These are phyloP conservation scores for Sebastes itinus DNA, from an alignment of 2,797 vertebrate species.

Conservation along the genomic window DNA sequence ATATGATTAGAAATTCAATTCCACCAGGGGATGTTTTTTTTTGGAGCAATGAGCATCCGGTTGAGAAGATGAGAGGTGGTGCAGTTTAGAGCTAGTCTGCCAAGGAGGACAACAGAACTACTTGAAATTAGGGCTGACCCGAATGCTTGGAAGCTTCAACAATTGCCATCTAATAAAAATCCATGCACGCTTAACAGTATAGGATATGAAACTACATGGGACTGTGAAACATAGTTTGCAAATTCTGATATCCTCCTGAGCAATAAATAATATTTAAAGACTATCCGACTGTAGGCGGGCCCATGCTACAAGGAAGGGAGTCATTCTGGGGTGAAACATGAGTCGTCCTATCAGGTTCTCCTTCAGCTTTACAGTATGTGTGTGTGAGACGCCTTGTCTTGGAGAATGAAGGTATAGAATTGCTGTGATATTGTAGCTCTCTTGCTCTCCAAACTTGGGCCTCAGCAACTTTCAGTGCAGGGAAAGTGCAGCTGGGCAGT, in stretches of 20 bases:
- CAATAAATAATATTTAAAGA: background rate
- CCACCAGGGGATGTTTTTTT: background rate
- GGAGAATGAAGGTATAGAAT: constrained; percentile 35
- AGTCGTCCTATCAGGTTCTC: background rate
- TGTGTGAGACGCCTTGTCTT: background rate
- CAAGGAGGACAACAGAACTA: background rate
- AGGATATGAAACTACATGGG: background rate
- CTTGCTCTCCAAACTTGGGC: constrained; percentile 26
- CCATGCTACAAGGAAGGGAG: background rate
- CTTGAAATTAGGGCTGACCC: too few relatives aligned
- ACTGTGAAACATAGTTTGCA: background rate
- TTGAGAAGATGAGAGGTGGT: background rate
- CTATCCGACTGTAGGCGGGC: too few relatives aligned
- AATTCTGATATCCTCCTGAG: background rate
- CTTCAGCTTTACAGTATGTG: background rate
- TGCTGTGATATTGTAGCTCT: constrained; percentile 54
- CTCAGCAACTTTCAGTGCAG: constrained; percentile 64
- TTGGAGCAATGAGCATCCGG: background rate
- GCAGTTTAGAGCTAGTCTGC: background rate
- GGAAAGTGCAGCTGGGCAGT: constrained; percentile 62
- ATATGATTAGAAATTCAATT: background rate
- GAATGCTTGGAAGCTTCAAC: too few relatives aligned
- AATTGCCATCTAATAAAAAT: background rate
- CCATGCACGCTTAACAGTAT: background rate
- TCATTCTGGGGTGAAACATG: background rate